Base-by-base conservation (phyloP, 64 coral and sea anemone species). In the Stichodactyla mertensii region DNA sequence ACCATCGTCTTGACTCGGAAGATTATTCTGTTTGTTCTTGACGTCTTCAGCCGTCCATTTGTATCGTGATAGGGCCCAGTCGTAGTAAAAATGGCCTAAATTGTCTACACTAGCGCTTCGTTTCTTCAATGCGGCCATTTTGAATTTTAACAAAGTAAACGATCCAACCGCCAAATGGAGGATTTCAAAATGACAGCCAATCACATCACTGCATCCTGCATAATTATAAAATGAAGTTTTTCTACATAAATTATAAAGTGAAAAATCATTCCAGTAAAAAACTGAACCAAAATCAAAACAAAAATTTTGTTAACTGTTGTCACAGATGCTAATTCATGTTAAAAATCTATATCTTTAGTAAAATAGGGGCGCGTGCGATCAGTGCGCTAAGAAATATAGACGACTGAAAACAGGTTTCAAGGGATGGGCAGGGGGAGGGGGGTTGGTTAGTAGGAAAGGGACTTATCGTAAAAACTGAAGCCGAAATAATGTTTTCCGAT, bases 61-160 rank as follows among this genome's bases (percentile, higher is more conserved):
- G 80, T 97, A 97, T 67, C 87, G 88, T 23, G 94, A 92, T 55
- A 86, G 86, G 79, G 91, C 91, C 94, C 94, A 97, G 60, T 97
- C 94, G 57, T 97, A 97, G 77, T 90, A 93, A 64, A 93, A 97
- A 80, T 88, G 82, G 24, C 94, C 88, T 19, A 93, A 28, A 20
- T 93, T 89, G 18, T 83, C 69, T 53, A 79, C 87, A 57, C 55
- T 78, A 14, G 71, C 88, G 55, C 86, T 86, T 54, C 84, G 45
- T 79, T 90, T 93, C 57, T 83, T 97, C 70, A 87, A 84, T 88
- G 85, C 91, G 58, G 94, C 94, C 94, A 97, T 97, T 93, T 97
- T 92, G 91, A 92, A 84, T 92, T 87, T 83, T 77, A 83, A 87
- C 23, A 91, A 91, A 91, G 80, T 71, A 91, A 36, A 87, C 51